phyloP scores from a whole-genome alignment of 2,113 vertebrate genomes.

The Lampris incognitus region DNA sequence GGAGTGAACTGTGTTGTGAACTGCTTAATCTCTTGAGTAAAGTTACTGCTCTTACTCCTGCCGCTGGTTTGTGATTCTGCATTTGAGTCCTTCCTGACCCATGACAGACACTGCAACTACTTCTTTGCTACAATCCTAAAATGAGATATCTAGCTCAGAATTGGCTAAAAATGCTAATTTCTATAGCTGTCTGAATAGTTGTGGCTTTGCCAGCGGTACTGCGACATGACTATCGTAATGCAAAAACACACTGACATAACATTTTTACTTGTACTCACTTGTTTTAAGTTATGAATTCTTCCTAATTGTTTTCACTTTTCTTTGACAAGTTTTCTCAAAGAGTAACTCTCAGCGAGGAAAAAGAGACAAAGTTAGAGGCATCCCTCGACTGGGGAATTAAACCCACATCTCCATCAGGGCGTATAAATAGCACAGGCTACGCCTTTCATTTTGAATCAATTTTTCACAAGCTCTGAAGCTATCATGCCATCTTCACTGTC shows the following conservation, averaged over 20 bases:
- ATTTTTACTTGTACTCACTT: constrained; percentile 13
- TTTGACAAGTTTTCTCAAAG: background rate
- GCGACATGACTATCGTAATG: constrained; percentile 3
- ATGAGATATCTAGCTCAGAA: constrained; percentile 9
- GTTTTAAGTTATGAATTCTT: background rate
- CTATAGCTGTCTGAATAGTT: constrained; percentile 10
- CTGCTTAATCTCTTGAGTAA: too few species aligned
- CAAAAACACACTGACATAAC: constrained; percentile 10
- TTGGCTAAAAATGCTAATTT: constrained; percentile 49
- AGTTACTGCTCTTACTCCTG: too few species aligned
- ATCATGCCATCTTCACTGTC: background rate
- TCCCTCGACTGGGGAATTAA: background rate
- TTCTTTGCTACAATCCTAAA: background rate
- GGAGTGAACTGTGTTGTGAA: too few species aligned
- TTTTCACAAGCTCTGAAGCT: background rate
- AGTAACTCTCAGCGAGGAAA: background rate
- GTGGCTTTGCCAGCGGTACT: background rate
- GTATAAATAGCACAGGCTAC: constrained; percentile 2
- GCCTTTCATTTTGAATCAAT: constrained; percentile 36
- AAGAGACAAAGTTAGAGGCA: background rate
- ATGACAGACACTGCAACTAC: background rate
- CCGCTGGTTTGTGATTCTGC: too few species aligned
- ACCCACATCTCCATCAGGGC: constrained; percentile 23
- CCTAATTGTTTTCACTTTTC: background rate
- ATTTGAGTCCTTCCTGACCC: too few species aligned